Conservation (phyloP, 2,888 invertebrate species). For the Noctua janthe region DNA sequence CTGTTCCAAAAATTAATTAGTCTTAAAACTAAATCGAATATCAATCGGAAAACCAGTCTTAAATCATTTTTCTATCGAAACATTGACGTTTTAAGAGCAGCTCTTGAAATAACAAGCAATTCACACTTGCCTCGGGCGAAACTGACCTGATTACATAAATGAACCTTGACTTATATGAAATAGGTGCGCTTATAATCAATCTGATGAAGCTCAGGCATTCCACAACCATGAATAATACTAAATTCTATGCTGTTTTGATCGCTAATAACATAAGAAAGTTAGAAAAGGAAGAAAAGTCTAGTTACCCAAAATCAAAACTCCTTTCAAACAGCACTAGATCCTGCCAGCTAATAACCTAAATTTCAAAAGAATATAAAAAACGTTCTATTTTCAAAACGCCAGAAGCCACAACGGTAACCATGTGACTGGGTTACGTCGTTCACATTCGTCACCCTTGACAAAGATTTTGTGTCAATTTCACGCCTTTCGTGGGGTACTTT, state of each 20-base stretch:
- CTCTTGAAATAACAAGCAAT: slow-evolving; percentile 57
- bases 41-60: slow-evolving; percentile 31
- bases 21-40: background rate
- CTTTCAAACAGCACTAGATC: slow-evolving; percentile 32
- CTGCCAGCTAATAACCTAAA: slow-evolving; percentile 60
- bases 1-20: background rate
- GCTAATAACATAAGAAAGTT: background rate
- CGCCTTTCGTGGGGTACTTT: slow-evolving; percentile 72
- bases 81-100: slow-evolving; percentile 42
- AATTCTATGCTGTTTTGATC: slow-evolving; percentile 8
- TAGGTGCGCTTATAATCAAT: slow-evolving; percentile 50
- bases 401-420: slow-evolving; percentile 76
- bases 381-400: slow-evolving; percentile 29
- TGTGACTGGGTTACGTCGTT: slow-evolving; percentile 81
- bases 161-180: slow-evolving; percentile 65
- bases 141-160: slow-evolving; percentile 63
- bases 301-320: background rate
- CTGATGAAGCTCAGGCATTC: slow-evolving; percentile 56
- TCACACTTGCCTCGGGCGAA: slow-evolving; percentile 55
- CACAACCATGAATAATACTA: slow-evolving; percentile 26
- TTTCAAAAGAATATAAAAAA: slow-evolving; percentile 43
- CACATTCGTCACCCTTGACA: slow-evolving; percentile 80
- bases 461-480: slow-evolving; percentile 83
- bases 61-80: slow-evolving; percentile 51
- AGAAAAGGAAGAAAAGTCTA: background rate